Evolutionary conservation across 2,888 invertebrate genomes (phyloP).

Genomic region (Conistra vaccinii): DNA sequence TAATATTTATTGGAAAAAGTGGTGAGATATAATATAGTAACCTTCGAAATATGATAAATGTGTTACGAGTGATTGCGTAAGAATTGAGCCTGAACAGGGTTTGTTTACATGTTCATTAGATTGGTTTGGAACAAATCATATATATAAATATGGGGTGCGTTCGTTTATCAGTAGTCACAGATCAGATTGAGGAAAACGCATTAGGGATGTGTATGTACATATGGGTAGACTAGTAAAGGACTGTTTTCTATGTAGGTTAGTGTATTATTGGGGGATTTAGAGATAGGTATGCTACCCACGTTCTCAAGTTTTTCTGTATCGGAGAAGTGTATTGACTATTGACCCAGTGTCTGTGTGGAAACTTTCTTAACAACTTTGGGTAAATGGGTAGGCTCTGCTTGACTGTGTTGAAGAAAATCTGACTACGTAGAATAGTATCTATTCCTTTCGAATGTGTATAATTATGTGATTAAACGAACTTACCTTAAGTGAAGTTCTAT

Average conservation of each 20-base stretch:
- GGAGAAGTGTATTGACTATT: conserved; percentile 17
- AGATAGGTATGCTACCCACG: conserved; percentile 16
- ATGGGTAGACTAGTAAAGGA: not conserved
- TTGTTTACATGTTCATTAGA: not conserved
- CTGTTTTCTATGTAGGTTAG: not conserved
- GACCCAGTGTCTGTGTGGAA: not conserved
- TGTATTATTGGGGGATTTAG: conserved; percentile 1
- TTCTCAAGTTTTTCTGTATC: conserved; percentile 33
- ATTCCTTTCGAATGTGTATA: not conserved
- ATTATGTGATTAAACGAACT: too few relatives aligned
- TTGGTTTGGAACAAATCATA: not conserved
- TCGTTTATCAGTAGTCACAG: conserved; percentile 27
- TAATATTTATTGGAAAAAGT: too few relatives aligned
- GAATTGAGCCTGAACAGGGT: not conserved
- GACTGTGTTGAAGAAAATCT: not conserved
- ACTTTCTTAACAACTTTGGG: conserved; percentile 3
- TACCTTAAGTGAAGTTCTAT: too few relatives aligned
- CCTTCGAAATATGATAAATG: not conserved
- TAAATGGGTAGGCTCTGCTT: not conserved
- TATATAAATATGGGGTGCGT: conserved; percentile 13
- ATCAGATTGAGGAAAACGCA: conserved; percentile 46
- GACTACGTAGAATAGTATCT: too few relatives aligned
- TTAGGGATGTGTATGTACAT: conserved; percentile 18
- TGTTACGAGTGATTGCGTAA: not conserved
- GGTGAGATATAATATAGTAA: not conserved